Base-by-base conservation (phyloP, 2,888 invertebrate species). In the Parapristionchus giblindavisi region DNA sequence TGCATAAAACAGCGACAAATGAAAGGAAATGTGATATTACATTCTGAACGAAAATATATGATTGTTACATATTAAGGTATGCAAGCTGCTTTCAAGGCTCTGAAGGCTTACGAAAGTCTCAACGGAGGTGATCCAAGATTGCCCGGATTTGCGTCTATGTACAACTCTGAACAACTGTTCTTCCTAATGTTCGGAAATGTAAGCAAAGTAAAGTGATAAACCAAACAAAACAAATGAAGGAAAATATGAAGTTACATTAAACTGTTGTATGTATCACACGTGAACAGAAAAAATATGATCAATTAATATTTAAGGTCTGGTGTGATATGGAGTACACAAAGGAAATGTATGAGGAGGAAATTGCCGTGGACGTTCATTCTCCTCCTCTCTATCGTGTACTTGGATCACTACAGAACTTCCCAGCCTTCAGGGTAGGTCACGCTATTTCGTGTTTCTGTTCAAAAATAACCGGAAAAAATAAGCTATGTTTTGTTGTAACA, bases 51-150 rank as follows among this genome's bases (percentile, higher is more conserved):
- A 43, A 43, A 43, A 43, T 43, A 1, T 21, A 27, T 4, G 21
- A 21, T 21, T 27, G 17, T 24, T 58, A 27, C 14, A 58, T 17
- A 27, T 79, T 88, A 88, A 51, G 89, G 90, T 11, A 86, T 86
- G 52, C 85, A 85, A 71, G 80, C 86, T 3, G 85, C 86, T 0
- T 87, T 77, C 79, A 79, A 83, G 43, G 85, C 86, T 14, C 85
- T 85, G 78, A 80, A 82, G 43, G 81, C 81, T 65, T 81, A 79
- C 60, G 78, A 82, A 8, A 75, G 81, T 48, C 77, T 85, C 4
- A 79, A 82, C 51, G 86, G 85, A 36, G 78, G 81, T 11, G 85
- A 87, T 60, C 81, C 83, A n/a, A 75, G 52, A 17, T 79, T 86
- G n/a, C 85, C 86, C 24, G 86, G 83, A 58, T 75, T 74, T 32